Evolutionary conservation across 1,140 invertebrate species (phyloP), one percentile per base, ranked within the genome.

Genomic region (Copidosoma floridanum): DNA sequence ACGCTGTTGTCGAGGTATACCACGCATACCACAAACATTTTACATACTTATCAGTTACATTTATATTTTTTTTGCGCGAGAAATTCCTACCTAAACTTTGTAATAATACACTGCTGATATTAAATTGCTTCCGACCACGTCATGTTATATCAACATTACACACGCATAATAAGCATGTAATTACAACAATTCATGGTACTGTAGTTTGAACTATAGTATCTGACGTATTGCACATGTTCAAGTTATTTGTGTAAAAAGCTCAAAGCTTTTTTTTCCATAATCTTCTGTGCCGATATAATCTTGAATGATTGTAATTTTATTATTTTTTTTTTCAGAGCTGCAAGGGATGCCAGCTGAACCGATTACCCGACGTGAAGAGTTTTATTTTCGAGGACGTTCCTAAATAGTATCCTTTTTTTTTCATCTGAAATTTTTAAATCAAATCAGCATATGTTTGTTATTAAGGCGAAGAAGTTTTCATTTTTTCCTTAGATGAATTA

Each of bases 311-410:
- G 20, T 16, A 63, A 51, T 50, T 23, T 57, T 64, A 67, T 59
- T 23, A 7, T 8, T n/a, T 48, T 29, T n/a, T 14, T 47, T 84
- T 85, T 40, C 79, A 92, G 89, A 90, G 87, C 69, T 92, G 90
- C 72, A 82, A 84, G 68, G 89, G 89, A 65, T 92, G 90, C 78
- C 84, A 84, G 23, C 73, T 92, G 59, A 91, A 90, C 66, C 81
- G 86, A 54, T 79, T 91, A 21, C 85, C 86, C 18, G 85, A 91
- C 76, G 86, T 92, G 10, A 90, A 88, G 76, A 78, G 81, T 63
- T 92, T 92, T 71, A 86, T 91, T 44, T 86, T 87, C 75, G 82
- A 89, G 65, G 89, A 92, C 70, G 71, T 91, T 20, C 88, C 88
- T 10, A 77, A 83, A 44, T 92, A 89, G 85, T 86, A 86, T 82